Evolutionary conservation across 1,140 invertebrate genomes (phyloP), one percentile per base, ranked within the genome.

Genomic region (Drosophila pectinifera): DNA sequence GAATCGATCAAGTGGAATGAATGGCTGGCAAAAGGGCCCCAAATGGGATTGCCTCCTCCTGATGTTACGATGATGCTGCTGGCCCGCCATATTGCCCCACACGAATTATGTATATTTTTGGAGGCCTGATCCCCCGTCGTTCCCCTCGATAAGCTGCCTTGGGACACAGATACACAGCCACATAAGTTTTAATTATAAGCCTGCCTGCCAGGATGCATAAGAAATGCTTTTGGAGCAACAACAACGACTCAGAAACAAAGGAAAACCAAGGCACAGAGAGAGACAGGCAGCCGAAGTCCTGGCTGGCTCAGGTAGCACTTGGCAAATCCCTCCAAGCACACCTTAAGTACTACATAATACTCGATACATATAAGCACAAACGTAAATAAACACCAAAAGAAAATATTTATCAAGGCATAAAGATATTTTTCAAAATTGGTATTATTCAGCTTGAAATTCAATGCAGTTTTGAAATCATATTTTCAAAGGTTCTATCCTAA

Each of bases 151-250:
- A 78, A 72, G 74, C 67, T 26, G 36, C 26, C 45, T 18, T 26
- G 53, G 42, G 70, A 43, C 42, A 54, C 28, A 39, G 22, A 36
- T 24, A 49, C 34, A 26, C 48, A 56, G 11, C 18, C 63, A 59
- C 79, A 83, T 88, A 88, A 88, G 83, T 86, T 88, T 83, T 86
- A 86, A 86, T 86, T 86, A 88, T 79, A 77, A 79, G 58, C 46
- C 46, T 49, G 48, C 36, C 64, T 49, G 48, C 36, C 64, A 64
- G 64, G 64, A 68, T 65, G 43, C 45, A 68, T 51, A 34, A 48
- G 64, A 57, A 70, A 57, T 70, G 34, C 42, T 46, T 41, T 24
- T 26, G 39, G 16, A 45, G 42, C 64, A 68, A 43, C 28, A 34
- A 26, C 28, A 46, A 14, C 13, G 13, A 20, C 24, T 11, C 58